A percentile compares a stretch with the other conserved stretches of the same genome.
phyloP scores from a whole-genome alignment of 2,113 vertebrate genomes.

The Equus przewalskii region DNA sequence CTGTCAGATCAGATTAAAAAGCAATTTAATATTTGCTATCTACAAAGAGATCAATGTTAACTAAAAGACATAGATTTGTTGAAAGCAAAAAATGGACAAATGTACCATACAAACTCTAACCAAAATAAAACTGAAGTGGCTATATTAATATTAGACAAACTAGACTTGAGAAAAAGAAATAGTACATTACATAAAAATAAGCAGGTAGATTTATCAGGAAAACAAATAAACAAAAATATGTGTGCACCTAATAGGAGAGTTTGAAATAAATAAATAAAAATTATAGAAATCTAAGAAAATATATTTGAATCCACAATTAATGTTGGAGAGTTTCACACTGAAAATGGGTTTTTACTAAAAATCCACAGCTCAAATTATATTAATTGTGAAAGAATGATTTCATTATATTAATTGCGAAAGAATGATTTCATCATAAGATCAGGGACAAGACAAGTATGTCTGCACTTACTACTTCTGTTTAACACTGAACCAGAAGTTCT shows the following conservation, averaged over 20 bases:
- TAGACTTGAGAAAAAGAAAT: not conserved
- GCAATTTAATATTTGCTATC: not conserved
- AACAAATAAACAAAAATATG: not conserved
- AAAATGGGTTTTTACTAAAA: not conserved
- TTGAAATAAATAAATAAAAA: not conserved
- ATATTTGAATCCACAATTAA: not conserved
- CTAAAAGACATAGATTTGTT: not conserved
- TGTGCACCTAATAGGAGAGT: not conserved
- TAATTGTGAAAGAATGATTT: not conserved
- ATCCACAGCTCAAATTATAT: not conserved
- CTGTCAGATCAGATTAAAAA: not conserved
- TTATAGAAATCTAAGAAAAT: not conserved
- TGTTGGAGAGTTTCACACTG: not conserved
- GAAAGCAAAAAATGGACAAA: not conserved
- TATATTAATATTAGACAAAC: not conserved
- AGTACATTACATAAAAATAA: not conserved
- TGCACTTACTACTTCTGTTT: not conserved
- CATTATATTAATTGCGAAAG: not conserved
- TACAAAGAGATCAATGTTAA: not conserved
- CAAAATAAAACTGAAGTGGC: not conserved
- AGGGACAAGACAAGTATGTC: not conserved
- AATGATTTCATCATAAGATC: not conserved
- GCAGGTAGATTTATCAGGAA: not conserved
- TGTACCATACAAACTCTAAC: not conserved
- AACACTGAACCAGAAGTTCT: not conserved